Percentiles rank a stretch among this genome's conserved stretches.
These are phyloP conservation scores for Tiliacea aurago DNA, from an alignment of 2,888 invertebrate species.

Conservation along the genomic window DNA sequence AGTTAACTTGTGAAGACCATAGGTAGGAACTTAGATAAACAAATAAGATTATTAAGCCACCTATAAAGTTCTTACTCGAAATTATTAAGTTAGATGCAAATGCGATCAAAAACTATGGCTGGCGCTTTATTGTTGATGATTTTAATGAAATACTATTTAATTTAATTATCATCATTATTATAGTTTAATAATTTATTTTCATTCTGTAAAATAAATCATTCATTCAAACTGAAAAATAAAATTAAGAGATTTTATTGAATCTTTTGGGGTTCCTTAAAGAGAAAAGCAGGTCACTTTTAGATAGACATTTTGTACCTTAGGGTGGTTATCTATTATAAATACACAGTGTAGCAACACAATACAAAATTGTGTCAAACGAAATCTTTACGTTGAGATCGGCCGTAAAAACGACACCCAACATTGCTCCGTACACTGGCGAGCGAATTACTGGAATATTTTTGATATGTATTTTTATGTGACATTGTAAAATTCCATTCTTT, in stretches of 20 bases:
- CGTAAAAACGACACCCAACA: constrained; percentile 65
- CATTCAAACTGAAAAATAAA: not conserved
- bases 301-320: constrained; percentile 23
- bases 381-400: constrained; percentile 68
- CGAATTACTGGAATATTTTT: constrained; percentile 69
- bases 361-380: constrained; percentile 71
- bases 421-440: constrained; percentile 57
- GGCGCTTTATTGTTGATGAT: not conserved
- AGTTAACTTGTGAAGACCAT: not conserved
- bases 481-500: constrained; percentile 64
- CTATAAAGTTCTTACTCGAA: not conserved
- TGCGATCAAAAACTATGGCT: not conserved
- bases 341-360: constrained; percentile 45
- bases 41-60: not conserved
- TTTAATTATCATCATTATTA: not conserved
- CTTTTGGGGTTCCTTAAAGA: not conserved
- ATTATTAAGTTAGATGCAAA: not conserved
- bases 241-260: not conserved
- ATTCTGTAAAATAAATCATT: too few relatives aligned
- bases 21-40: not conserved
- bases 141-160: not conserved
- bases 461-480: constrained; percentile 57
- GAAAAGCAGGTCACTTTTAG: constrained; percentile 31
- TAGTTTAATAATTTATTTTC: not conserved
- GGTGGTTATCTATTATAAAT: constrained; percentile 14